Base-by-base conservation (phyloP, 1,140 invertebrate species). In the Drosophila sulfurigaster region DNA sequence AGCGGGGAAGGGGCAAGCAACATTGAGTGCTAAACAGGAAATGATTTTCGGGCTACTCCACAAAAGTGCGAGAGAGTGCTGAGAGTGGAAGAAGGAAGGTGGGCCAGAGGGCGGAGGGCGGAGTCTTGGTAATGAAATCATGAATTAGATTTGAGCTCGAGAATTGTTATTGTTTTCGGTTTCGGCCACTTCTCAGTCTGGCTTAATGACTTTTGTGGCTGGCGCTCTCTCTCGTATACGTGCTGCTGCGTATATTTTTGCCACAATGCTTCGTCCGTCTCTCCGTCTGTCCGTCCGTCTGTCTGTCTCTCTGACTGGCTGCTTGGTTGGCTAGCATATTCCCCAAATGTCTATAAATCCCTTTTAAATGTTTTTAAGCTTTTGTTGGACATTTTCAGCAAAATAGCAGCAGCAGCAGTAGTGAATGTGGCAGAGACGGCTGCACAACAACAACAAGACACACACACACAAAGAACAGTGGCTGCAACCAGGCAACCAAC, bases 311-410 rank as follows among this genome's bases (percentile, higher is more conserved):
- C 28, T 49, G 60, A 51, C 45, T 68, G 72, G 67, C 48, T 78
- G 76, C 68, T 65, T 48, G 68, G 49, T 46, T 78, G 67, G 66
- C 81, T 69, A 75, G 78, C 85, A 89, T 89, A 89, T 89, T 89
- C 85, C 85, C 85, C 85, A 89, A 89, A 89, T 89, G 85, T 89
- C 85, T 89, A 89, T 89, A 89, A 89, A 89, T 89, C 85, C 85
- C 88, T 89, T 87, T 89, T 89, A 89, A 89, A 89, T 89, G 85
- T 89, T 89, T 88, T 89, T 89, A 89, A 89, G 85, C 85, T 89
- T 89, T 89, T 89, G 85, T 89, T 89, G 85, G 85, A 89, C 85
- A 89, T 89, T 89, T 85, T 83, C 85, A 83, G 81, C 63, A 77
- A 75, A 75, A 65, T 43, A 77, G 74, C 60, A 65, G 46, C 60